Base-by-base conservation (phyloP, 2,113 vertebrate genomes). In the Carassius carassius region DNA sequence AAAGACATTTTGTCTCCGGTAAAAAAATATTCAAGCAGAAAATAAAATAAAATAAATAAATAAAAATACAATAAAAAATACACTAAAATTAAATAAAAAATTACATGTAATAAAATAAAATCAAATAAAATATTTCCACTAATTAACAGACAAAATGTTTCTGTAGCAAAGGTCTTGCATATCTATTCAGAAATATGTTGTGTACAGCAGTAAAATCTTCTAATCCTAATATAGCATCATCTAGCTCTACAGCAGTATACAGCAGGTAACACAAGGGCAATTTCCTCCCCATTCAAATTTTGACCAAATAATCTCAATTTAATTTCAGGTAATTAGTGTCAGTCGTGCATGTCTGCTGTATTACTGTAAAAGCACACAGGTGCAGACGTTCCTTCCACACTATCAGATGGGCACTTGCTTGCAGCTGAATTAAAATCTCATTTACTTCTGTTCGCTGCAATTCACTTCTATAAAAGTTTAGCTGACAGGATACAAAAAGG, bases 401-500 rank as follows among this genome's bases (percentile, higher is more conserved):
- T 47, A 65, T 80, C 78, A 25, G 78, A 80, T 49, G 60, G 41
- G 58, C 60, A 4, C 78, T 65, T n/a, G 37, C 19, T 41, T 19
- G 47, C 41, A 65, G 23, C 17, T 49, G 5, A 80, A 80, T 80
- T 21, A 80, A 80, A 67, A 65, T 17, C n/a, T 49, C 60, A 67
- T 80, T 80, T 29, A 65, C n/a, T 65, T 62, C 60, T 44, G 14
- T 63, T 63, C 21, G 0, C 78, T 44, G 37, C 37, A 80, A 29
- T 29, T 80, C 35, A 37, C 58, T 44, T 79, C 23, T 17, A 32
- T 12, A 67, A 80, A 49, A 49, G 78, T 80, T 80, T 67, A 12
- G 78, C 78, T 67, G 78, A 65, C 78, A 80, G 78, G 1, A 80
- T n/a, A 49, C n/a, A 23, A 35, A 60, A n/a, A 62, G 44, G 72